These are phyloP conservation scores for Subacronicta megacephala DNA, from an alignment of 2,888 invertebrate species.

Conservation along the genomic window DNA sequence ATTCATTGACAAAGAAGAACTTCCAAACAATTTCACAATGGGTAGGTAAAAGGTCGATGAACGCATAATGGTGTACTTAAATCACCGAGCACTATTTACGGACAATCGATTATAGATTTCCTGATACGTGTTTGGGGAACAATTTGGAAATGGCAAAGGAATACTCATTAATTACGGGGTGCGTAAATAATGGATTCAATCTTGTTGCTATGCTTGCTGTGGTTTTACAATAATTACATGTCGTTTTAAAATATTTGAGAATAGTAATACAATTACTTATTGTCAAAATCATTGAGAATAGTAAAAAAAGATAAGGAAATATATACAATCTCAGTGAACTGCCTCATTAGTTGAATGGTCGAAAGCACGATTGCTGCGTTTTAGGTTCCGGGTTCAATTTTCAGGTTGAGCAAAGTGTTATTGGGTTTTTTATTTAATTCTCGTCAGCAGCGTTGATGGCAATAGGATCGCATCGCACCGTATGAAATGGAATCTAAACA, in stretches of 20 bases:
- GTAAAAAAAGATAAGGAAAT: neutral
- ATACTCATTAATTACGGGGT: neutral
- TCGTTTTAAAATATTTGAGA: neutral
- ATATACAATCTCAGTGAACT: neutral
- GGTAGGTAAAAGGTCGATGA: constrained; percentile 3
- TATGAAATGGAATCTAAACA: too few species aligned
- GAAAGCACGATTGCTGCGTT: too few species aligned
- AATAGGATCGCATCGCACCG: too few species aligned
- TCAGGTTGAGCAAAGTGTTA: too few species aligned
- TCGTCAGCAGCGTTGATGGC: too few species aligned
- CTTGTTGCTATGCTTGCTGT: neutral
- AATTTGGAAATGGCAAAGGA: neutral
- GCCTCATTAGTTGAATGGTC: too few species aligned
- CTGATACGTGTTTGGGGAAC: constrained; percentile 2
- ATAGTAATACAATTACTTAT: too few species aligned
- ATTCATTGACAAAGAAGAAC: constrained; percentile 11
- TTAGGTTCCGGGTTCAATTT: too few species aligned
- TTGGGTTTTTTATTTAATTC: too few species aligned
- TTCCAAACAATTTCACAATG: constrained; percentile 12
- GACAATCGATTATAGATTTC: constrained; percentile 6
- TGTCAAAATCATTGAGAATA: too few species aligned
- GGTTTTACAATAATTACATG: constrained; percentile 7
- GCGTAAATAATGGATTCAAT: neutral
- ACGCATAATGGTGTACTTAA: constrained; percentile 17
- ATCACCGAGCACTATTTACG: constrained; percentile 2